A percentile compares a stretch with the other conserved stretches of the same genome.
phyloP scores from a whole-genome alignment of 2,797 vertebrate species.

The Heterohyrax brucei region DNA sequence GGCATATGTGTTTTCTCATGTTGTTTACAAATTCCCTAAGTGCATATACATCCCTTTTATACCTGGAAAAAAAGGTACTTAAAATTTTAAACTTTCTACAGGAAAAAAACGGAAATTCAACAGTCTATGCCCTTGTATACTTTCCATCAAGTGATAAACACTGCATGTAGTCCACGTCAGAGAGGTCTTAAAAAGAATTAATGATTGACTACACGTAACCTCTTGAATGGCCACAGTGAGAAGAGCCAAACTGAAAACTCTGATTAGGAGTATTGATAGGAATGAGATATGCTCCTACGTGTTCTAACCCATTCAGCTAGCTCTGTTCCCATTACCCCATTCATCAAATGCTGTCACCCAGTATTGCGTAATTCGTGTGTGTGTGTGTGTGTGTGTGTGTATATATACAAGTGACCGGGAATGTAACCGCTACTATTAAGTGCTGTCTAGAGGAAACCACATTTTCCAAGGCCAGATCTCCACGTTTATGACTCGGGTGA shows the following conservation, averaged over 20 bases:
- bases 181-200: slow-evolving; percentile 53
- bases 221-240: background rate
- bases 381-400: background rate
- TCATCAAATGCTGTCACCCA: slow-evolving; percentile 29
- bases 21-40: slow-evolving; percentile 59
- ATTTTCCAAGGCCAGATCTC: background rate
- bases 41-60: background rate
- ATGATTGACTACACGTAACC: slow-evolving; percentile 41
- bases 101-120: slow-evolving; percentile 35
- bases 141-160: slow-evolving; percentile 17
- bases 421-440: slow-evolving; percentile 31
- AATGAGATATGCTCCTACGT: slow-evolving; percentile 1
- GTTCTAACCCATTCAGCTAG: slow-evolving; percentile 25
- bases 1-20: slow-evolving; percentile 9
- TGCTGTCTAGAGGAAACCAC: slow-evolving; percentile 43
- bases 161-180: background rate
- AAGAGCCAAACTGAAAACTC: slow-evolving; percentile 40
- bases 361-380: slow-evolving; percentile 67
- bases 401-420: slow-evolving; percentile 63
- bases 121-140: background rate
- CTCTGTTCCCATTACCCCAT: slow-evolving; percentile 45
- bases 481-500: slow-evolving; percentile 56
- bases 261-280: slow-evolving; percentile 23
- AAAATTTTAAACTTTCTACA: slow-evolving; percentile 19
- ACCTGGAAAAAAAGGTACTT: slow-evolving; percentile 51